phyloP scores from a whole-genome alignment of 2,113 vertebrate species.

The Trachemys scripta region DNA sequence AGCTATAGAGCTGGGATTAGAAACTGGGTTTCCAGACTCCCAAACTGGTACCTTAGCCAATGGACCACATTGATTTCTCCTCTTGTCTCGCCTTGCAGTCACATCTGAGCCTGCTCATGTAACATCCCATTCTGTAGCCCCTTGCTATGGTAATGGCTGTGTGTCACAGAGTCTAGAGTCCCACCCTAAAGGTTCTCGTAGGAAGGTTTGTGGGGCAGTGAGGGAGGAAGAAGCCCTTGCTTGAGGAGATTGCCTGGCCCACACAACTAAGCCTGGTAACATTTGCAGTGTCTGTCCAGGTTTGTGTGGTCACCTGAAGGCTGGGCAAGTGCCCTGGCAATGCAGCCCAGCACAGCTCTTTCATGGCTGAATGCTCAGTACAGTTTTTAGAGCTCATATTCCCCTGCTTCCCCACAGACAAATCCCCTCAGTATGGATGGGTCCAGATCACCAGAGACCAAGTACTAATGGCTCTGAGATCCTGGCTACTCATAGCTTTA shows the following conservation, averaged over 20 bases:
- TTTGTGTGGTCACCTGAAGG: too few relatives aligned
- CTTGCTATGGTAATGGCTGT: background rate
- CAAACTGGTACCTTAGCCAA: background rate
- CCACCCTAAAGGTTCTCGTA: too few relatives aligned
- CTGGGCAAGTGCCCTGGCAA: too few relatives aligned
- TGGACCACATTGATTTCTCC: background rate
- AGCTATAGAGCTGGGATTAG: background rate
- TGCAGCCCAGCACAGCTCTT: background rate
- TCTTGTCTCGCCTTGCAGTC: background rate
- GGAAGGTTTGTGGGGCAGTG: background rate
- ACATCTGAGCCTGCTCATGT: too few relatives aligned
- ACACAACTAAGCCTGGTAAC: background rate
- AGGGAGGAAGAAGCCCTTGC: too few relatives aligned
- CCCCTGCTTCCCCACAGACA: too few relatives aligned
- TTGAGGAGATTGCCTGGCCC: background rate
- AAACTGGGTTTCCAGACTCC: background rate
- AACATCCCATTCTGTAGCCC: too few relatives aligned
- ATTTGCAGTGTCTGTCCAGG: background rate
- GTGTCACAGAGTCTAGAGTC: background rate
- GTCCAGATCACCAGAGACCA: too few relatives aligned
- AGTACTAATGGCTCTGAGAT: background rate
- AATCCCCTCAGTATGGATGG: too few relatives aligned
- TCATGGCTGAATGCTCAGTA: too few relatives aligned
- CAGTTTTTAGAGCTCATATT: too few relatives aligned
- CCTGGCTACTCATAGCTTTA: too few relatives aligned